These are phyloP conservation scores for Rousettus leschenaultii DNA, from an alignment of 2,113 vertebrate species.

Conservation along the genomic window DNA sequence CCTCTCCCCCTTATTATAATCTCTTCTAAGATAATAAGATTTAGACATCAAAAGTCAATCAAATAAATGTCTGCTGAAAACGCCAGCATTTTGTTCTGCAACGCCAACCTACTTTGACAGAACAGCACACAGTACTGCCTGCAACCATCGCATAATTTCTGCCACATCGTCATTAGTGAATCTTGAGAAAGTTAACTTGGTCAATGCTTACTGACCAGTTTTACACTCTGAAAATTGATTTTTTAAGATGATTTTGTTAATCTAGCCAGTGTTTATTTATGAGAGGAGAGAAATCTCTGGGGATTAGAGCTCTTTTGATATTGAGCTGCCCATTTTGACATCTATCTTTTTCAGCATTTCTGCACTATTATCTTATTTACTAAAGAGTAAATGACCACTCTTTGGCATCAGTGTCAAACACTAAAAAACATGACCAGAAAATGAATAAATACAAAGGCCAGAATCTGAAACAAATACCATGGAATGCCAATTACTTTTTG, in stretches of 20 bases:
- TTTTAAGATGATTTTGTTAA: not conserved
- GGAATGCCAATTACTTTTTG: not conserved
- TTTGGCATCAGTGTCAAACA: constrained; percentile 12
- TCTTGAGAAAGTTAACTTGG: not conserved
- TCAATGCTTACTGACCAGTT: not conserved
- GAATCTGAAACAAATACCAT: not conserved
- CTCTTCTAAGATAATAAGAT: not conserved
- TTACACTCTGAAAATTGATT: not conserved
- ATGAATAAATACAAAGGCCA: not conserved
- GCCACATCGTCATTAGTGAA: not conserved
- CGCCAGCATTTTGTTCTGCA: not conserved
- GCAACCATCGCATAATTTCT: not conserved
- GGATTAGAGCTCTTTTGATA: not conserved
- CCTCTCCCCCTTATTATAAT: not conserved
- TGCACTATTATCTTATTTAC: not conserved
- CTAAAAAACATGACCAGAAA: not conserved
- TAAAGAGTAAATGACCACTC: not conserved
- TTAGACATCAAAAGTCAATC: not conserved
- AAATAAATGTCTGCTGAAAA: not conserved
- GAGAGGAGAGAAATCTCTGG: not conserved
- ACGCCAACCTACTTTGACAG: not conserved
- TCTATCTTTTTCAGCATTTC: not conserved
- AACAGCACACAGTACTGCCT: fast-evolving
- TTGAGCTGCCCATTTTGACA: not conserved
- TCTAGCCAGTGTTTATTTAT: not conserved